Evolutionary conservation across 2,797 vertebrate species (phyloP).

Genomic region (Kryptolebias ocellatus): DNA sequence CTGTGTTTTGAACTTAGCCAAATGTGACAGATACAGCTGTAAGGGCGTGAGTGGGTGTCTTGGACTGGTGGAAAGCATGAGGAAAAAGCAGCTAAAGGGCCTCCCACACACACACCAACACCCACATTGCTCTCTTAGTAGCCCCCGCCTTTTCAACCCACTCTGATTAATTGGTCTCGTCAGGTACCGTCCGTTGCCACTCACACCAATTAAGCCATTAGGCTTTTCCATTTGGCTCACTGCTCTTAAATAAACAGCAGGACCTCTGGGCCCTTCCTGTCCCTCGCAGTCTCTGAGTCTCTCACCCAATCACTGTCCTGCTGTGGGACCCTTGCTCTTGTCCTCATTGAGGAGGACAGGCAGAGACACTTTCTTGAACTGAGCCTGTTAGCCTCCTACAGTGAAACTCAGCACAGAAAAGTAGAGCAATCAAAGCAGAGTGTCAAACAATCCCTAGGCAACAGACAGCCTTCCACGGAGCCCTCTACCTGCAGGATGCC

Average conservation of each 20-base stretch:
- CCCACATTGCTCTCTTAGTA: conserved; percentile 16
- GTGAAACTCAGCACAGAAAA: conserved; percentile 60
- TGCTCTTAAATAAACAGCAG: conserved; percentile 76
- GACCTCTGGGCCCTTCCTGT: conserved; percentile 54
- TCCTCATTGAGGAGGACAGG: conserved; percentile 54
- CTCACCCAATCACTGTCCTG: conserved; percentile 70
- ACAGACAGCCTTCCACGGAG: conserved; percentile 51
- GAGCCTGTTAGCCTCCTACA: conserved; percentile 67
- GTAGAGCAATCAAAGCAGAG: conserved; percentile 70
- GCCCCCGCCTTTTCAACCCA: conserved; percentile 58
- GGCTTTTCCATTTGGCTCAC: conserved; percentile 65
- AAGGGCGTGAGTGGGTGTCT: conserved; percentile 65
- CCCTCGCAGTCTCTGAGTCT: conserved; percentile 28
- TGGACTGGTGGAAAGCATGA: conserved; percentile 33
- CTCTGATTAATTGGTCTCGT: conserved; percentile 79
- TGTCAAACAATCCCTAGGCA: conserved; percentile 65
- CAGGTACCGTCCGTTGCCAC: conserved; percentile 78
- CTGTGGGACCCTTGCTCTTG: conserved; percentile 46
- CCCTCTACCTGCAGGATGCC: conserved; percentile 40
- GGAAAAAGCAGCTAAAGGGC: conserved; percentile 42
- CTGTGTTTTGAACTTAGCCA: conserved; percentile 48
- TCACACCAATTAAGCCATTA: conserved; percentile 82
- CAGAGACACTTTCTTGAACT: conserved; percentile 40
- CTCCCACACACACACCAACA: not conserved
- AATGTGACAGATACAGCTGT: conserved; percentile 72